Evolutionary conservation across 2,888 invertebrate species (phyloP).

Genomic region (Galerucella nymphaeae): DNA sequence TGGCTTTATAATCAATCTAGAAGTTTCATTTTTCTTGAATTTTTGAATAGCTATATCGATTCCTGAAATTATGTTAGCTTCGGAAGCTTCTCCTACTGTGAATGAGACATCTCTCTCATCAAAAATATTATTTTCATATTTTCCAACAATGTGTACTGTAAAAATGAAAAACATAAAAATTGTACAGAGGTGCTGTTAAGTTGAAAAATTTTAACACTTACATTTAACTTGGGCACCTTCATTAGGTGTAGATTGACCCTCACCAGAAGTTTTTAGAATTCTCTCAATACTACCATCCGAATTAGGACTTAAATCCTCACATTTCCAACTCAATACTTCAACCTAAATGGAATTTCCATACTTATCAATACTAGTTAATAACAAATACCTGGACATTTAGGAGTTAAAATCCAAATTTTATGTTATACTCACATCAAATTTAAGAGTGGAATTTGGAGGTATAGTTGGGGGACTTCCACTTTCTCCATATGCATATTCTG

Average conservation of each 20-base stretch:
- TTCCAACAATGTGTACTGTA: constrained; percentile 79
- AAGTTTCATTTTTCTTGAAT: constrained; percentile 84
- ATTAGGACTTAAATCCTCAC: constrained; percentile 88
- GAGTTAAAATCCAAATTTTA: not conserved
- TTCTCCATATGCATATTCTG: constrained; percentile 92
- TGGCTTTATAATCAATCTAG: constrained; percentile 77
- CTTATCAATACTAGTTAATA: too few relatives aligned
- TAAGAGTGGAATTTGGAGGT: constrained; percentile 86
- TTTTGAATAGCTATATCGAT: constrained; percentile 84
- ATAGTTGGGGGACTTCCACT: constrained; percentile 88
- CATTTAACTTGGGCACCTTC: constrained; percentile 87
- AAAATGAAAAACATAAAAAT: constrained; percentile 56
- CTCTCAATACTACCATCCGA: constrained; percentile 87
- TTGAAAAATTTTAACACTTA: constrained; percentile 60
- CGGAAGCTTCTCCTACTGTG: constrained; percentile 85
- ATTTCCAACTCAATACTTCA: constrained; percentile 88
- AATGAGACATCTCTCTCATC: constrained; percentile 88
- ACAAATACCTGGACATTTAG: too few relatives aligned
- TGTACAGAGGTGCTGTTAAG: too few relatives aligned
- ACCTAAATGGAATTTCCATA: constrained; percentile 73
- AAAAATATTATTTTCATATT: constrained; percentile 74
- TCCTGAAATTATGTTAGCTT: constrained; percentile 80
- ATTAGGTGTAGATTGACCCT: constrained; percentile 78
- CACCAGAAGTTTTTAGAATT: constrained; percentile 76
- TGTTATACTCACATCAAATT: constrained; percentile 81